Percentiles rank a stretch among this genome's conserved stretches.
phyloP scores from a whole-genome alignment of 2,797 vertebrate genomes.

The Mallotus villosus region DNA sequence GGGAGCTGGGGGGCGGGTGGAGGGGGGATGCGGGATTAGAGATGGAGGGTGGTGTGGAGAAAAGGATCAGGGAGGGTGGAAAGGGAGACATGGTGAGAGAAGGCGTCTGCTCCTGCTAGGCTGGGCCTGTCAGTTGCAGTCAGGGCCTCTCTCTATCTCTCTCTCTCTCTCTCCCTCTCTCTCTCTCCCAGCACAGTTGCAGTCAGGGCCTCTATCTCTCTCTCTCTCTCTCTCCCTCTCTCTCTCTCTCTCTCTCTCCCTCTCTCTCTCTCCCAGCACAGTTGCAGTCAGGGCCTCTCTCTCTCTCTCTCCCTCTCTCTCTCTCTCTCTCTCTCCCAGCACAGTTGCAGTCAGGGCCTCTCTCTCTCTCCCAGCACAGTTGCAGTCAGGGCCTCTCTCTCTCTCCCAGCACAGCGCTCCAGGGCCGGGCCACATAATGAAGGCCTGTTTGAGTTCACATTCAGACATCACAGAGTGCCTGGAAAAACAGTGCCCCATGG shows the following conservation, averaged over 20 bases:
- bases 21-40: slow-evolving; percentile 59
- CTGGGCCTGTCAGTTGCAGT: slow-evolving; percentile 55
- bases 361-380: slow-evolving; percentile 57
- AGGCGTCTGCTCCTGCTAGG: slow-evolving; percentile 56
- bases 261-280: slow-evolving; percentile 14
- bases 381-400: slow-evolving; percentile 26
- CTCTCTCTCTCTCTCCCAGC: too few relatives aligned
- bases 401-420: slow-evolving; percentile 66
- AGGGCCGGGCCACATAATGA: slow-evolving; percentile 69
- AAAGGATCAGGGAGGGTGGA: slow-evolving; percentile 26
- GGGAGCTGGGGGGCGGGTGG: slow-evolving; percentile 40
- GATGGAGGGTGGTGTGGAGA: slow-evolving; percentile 54
- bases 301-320: slow-evolving; percentile 39
- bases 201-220: too few relatives aligned
- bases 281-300: slow-evolving; percentile 61
- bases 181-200: too few relatives aligned
- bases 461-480: slow-evolving; percentile 73
- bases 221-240: too few relatives aligned
- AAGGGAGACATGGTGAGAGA: slow-evolving; percentile 42
- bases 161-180: slow-evolving; percentile 25
- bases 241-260: too few relatives aligned
- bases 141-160: slow-evolving; percentile 55
- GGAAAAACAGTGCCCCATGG: slow-evolving; percentile 71
- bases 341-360: too few relatives aligned
- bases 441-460: slow-evolving; percentile 73